Conservation (phyloP, 2,888 invertebrate species). For the Pandemis heparana region DNA sequence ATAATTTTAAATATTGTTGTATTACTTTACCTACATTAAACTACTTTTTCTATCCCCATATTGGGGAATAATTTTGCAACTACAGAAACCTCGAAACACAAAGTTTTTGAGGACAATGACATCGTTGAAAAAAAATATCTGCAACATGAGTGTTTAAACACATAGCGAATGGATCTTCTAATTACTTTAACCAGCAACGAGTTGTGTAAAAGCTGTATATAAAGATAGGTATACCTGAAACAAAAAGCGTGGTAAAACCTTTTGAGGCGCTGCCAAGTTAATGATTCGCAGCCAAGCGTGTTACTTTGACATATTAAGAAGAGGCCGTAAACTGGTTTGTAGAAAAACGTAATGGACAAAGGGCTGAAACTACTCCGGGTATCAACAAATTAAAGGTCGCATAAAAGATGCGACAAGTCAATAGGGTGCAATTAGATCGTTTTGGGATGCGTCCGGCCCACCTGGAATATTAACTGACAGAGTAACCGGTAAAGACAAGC, state of each 20-base stretch:
- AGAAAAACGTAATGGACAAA: conserved; percentile 58
- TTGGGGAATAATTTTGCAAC: background rate
- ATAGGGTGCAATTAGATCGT: conserved; percentile 67
- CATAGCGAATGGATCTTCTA: conserved; percentile 66
- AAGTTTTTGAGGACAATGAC: conserved; percentile 12
- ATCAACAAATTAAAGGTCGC: conserved; percentile 75
- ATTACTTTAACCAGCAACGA: conserved; percentile 67
- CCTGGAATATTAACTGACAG: conserved; percentile 58
- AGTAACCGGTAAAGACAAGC: conserved; percentile 48
- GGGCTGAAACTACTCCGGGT: conserved; percentile 54
- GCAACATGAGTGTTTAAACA: conserved; percentile 56
- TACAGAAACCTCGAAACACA: background rate
- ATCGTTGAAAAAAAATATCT: conserved; percentile 33
- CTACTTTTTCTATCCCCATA: conserved; percentile 10
- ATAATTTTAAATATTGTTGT: too few relatives aligned
- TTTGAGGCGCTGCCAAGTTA: conserved; percentile 67
- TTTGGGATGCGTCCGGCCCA: conserved; percentile 55
- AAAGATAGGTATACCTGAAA: conserved; percentile 45
- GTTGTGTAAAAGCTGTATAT: conserved; percentile 59
- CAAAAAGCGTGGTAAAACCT: conserved; percentile 63
- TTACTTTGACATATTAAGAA: conserved; percentile 80
- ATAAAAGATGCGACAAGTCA: conserved; percentile 62
- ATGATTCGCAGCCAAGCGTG: conserved; percentile 66
- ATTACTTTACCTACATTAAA: background rate
- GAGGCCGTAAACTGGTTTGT: conserved; percentile 74